phyloP scores from a whole-genome alignment of 2,113 vertebrate genomes.

The Megaleporinus macrocephalus region DNA sequence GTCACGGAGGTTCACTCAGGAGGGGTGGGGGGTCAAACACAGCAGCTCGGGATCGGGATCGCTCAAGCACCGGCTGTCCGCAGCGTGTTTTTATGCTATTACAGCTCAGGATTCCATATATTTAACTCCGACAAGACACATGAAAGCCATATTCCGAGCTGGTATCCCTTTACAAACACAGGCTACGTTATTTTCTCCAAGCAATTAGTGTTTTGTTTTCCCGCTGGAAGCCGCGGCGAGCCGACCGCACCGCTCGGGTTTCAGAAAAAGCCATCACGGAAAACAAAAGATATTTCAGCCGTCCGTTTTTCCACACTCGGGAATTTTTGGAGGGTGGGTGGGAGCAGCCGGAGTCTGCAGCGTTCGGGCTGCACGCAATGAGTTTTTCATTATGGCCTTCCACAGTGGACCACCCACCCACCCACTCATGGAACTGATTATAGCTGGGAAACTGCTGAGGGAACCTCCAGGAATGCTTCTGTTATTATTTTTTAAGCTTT shows the following conservation, averaged over 20 bases:
- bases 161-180: conserved; percentile 12
- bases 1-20: too few relatives aligned
- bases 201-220: conserved; percentile 40
- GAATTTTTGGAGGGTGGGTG: conserved; percentile 55
- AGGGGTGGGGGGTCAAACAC: too few relatives aligned
- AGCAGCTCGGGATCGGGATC: too few relatives aligned
- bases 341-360: conserved; percentile 42
- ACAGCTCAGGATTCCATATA: conserved; percentile 12
- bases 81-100: conserved; percentile 9
- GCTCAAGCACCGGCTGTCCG: too few relatives aligned
- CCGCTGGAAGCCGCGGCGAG: conserved; percentile 35
- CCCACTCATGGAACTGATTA: conserved; percentile 31
- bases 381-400: conserved; percentile 71
- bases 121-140: conserved; percentile 17
- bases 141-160: conserved; percentile 31
- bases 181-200: conserved; percentile 16
- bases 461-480: conserved; percentile 4
- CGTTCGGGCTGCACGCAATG: conserved; percentile 65
- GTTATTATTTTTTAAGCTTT: not conserved
- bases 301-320: conserved; percentile 62
- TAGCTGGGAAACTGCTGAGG: conserved; percentile 40
- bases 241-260: conserved; percentile 27
- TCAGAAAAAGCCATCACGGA: conserved; percentile 30
- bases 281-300: conserved; percentile 57
- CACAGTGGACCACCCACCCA: conserved; percentile 74